Evolutionary conservation across 2,113 vertebrate genomes (phyloP).

Genomic region (Lasiurus cinereus): DNA sequence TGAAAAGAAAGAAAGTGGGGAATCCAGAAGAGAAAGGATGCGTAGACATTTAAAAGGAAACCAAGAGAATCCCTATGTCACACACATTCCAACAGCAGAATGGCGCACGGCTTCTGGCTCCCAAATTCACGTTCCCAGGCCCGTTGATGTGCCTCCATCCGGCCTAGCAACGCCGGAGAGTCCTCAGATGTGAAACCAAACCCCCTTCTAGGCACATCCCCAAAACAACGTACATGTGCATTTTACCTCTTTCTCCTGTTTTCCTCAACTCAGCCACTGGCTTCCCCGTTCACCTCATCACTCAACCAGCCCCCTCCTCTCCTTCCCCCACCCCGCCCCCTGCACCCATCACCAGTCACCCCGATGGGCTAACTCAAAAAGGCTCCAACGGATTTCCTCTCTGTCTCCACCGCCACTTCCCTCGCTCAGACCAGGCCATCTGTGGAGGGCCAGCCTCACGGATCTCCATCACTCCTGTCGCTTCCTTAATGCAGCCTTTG

Average conservation of each 20-base stretch:
- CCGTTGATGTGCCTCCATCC: accelerated
- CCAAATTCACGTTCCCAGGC: accelerated
- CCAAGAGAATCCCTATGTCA: neutral
- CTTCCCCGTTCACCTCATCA: neutral
- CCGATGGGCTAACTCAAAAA: neutral
- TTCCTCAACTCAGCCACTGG: neutral
- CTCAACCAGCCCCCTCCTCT: neutral
- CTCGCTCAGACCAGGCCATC: neutral
- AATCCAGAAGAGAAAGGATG: neutral
- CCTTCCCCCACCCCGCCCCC: accelerated
- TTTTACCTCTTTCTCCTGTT: neutral
- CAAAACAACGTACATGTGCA: neutral
- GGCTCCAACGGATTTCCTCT: neutral
- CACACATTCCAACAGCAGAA: neutral
- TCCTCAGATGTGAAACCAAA: neutral
- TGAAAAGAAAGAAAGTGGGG: neutral
- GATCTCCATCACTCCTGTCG: neutral
- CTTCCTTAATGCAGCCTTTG: neutral
- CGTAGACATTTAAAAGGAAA: neutral
- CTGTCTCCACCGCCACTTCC: accelerated
- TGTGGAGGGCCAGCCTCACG: neutral
- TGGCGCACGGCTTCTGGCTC: neutral
- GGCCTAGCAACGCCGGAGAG: neutral
- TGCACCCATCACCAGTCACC: neutral
- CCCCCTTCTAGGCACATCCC: accelerated